Conservation (phyloP, 1,140 invertebrate species). For the Lucilia cuprina region DNA sequence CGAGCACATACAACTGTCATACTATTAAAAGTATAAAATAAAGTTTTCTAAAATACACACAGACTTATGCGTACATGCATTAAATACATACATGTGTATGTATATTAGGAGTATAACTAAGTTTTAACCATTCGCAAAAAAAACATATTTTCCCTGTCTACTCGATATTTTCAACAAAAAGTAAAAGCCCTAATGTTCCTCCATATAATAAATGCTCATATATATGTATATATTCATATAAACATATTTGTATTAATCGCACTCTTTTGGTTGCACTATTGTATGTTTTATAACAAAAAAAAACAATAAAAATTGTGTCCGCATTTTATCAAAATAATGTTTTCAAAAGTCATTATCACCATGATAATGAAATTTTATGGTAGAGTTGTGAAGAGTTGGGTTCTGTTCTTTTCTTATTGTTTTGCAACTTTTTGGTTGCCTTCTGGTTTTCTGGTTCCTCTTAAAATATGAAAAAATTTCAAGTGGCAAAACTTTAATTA, state of each 20-base stretch:
- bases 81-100: too few relatives aligned
- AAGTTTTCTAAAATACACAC: not conserved
- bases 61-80: too few relatives aligned
- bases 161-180: too few relatives aligned
- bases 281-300: too few relatives aligned
- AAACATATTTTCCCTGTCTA: too few relatives aligned
- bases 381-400: not conserved
- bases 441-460: not conserved
- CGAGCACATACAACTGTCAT: not conserved
- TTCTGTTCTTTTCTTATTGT: not conserved
- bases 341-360: not conserved
- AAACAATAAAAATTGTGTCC: not conserved
- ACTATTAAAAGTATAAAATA: not conserved
- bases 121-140: too few relatives aligned
- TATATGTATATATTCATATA: not conserved
- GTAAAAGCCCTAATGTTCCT: too few relatives aligned
- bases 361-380: conserved; percentile 13
- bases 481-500: conserved; percentile 60
- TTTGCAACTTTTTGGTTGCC: not conserved
- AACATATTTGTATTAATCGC: not conserved
- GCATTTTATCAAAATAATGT: not conserved
- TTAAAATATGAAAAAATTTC: conserved; percentile 7
- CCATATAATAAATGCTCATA: not conserved
- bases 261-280: not conserved
- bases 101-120: too few relatives aligned